phyloP scores from a whole-genome alignment of 2,113 vertebrate species.

The Bostrychus sinensis region DNA sequence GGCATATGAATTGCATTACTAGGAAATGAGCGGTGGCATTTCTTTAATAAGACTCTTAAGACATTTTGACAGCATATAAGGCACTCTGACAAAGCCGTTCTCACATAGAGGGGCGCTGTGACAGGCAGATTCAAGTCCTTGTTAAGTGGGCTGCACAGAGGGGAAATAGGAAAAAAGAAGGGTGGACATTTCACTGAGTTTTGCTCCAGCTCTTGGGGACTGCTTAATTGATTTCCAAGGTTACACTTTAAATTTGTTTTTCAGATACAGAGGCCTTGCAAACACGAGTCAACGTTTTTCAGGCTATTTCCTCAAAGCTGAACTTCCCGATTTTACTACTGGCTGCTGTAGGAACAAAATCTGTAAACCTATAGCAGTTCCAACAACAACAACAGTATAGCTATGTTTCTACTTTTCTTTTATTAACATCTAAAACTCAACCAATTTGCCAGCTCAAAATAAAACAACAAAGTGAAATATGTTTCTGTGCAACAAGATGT shows the following conservation, averaged over 20 bases:
- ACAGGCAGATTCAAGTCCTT: conserved; percentile 58
- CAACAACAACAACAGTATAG: no score
- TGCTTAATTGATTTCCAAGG: conserved; percentile 84
- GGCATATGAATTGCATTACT: conserved; percentile 79
- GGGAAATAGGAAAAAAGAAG: conserved; percentile 19
- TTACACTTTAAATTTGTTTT: conserved; percentile 80
- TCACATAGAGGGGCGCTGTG: conserved; percentile 51
- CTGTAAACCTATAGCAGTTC: not conserved
- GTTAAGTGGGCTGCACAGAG: conserved; percentile 47
- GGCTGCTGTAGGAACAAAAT: not conserved
- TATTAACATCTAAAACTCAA: not conserved
- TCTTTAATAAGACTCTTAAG: conserved; percentile 81
- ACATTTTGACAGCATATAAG: conserved; percentile 81
- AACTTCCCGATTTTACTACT: conserved; percentile 35
- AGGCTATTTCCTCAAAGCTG: conserved; percentile 64
- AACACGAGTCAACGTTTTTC: conserved; percentile 64
- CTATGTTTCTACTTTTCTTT: no score
- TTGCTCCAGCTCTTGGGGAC: conserved; percentile 56
- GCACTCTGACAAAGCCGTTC: conserved; percentile 66
- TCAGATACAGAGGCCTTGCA: conserved; percentile 59
- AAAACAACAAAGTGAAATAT: not conserved
- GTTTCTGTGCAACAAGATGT: no score
- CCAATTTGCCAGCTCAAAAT: not conserved
- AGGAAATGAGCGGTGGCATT: conserved; percentile 80
- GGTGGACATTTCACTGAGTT: conserved; percentile 49